phyloP scores from a whole-genome alignment of 2,797 vertebrate genomes.

The Galago senegalensis region DNA sequence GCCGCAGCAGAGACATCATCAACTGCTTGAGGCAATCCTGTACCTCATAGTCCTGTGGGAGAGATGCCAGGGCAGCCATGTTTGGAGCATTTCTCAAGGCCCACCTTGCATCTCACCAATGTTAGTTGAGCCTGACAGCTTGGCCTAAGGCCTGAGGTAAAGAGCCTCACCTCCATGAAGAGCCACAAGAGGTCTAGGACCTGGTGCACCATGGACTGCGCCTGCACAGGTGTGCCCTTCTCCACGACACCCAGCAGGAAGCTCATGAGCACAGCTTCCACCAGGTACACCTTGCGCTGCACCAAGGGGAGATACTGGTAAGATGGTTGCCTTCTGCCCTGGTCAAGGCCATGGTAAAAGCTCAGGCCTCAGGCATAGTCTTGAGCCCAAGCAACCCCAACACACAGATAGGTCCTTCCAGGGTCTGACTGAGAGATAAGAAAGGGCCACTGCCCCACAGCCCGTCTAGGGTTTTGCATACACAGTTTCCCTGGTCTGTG shows the following conservation, averaged over 20 bases:
- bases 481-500: neutral
- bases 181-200: conserved; percentile 98
- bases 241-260: conserved; percentile 96
- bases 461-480: neutral
- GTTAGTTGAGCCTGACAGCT: neutral
- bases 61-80: neutral
- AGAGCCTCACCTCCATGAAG: conserved; percentile 96
- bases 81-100: neutral
- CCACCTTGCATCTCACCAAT: neutral
- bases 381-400: neutral
- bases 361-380: neutral
- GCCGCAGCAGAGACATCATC: conserved; percentile 97
- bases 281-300: conserved; percentile 97
- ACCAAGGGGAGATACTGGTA: conserved; percentile 40
- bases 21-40: conserved; percentile 98
- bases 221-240: conserved; percentile 93
- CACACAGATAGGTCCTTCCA: neutral
- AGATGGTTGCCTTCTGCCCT: neutral
- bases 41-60: conserved; percentile 95
- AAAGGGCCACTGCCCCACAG: neutral
- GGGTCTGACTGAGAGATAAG: neutral
- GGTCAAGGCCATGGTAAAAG: neutral
- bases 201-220: conserved; percentile 95
- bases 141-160: fast-evolving
- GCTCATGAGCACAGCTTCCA: conserved; percentile 97